These are phyloP conservation scores for Pituophis catenifer DNA, from an alignment of 2,113 vertebrate genomes.

Conservation along the genomic window DNA sequence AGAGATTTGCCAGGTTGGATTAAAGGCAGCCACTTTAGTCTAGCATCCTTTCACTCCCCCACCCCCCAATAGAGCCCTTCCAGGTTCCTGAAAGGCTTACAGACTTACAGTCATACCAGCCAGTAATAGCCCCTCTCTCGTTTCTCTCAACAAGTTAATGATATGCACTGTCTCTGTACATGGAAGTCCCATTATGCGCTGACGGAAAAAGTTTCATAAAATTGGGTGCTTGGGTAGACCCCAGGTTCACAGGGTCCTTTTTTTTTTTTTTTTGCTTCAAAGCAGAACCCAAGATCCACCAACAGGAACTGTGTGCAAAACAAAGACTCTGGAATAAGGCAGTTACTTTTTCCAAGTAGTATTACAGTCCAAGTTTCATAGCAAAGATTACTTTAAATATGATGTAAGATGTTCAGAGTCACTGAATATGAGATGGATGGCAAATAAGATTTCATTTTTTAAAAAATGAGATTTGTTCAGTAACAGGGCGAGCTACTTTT, in stretches of 20 bases:
- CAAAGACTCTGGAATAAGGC: neutral
- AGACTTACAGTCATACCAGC: no score
- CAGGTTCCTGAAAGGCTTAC: neutral
- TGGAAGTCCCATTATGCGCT: neutral
- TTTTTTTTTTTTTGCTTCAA: neutral
- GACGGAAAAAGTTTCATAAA: neutral
- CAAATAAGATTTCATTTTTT: neutral
- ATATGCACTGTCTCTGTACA: neutral
- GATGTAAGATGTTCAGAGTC: neutral
- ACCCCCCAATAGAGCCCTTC: neutral
- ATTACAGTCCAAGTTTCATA: neutral
- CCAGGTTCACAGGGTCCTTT: neutral
- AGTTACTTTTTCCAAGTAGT: neutral
- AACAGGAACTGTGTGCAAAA: neutral
- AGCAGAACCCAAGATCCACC: neutral
- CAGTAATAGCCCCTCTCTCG: neutral
- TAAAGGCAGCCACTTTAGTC: neutral
- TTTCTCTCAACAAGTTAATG: neutral
- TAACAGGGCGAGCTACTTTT: neutral
- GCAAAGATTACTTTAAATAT: neutral
- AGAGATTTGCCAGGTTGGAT: neutral
- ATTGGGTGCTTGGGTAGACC: neutral
- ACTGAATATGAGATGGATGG: neutral
- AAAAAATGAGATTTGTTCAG: neutral
- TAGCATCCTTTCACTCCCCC: neutral